These are phyloP conservation scores for Triplophysa tibetana DNA, from an alignment of 2,113 vertebrate species.

Conservation along the genomic window DNA sequence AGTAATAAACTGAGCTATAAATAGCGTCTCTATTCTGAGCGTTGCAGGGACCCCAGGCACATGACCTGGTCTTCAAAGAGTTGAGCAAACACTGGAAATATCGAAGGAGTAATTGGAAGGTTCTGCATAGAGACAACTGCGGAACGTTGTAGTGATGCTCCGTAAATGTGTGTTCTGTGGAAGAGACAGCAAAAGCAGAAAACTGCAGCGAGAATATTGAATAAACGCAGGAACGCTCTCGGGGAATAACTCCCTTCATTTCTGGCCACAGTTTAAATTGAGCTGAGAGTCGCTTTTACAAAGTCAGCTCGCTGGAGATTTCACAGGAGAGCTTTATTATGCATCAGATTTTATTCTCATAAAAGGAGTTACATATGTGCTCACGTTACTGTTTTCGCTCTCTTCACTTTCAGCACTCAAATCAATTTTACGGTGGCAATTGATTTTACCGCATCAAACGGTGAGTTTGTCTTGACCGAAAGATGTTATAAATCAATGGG, in stretches of 20 bases:
- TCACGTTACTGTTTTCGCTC: constrained; percentile 29
- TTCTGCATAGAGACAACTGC: neutral
- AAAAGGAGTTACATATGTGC: constrained; percentile 21
- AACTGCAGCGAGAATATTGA: neutral
- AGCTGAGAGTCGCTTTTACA: constrained; percentile 12
- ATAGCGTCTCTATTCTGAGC: constrained; percentile 48
- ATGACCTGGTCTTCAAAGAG: constrained; percentile 40
- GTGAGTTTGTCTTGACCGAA: constrained; percentile 74
- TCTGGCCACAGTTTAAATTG: constrained; percentile 18
- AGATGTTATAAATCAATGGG: constrained; percentile 25
- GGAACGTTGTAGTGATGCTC: neutral
- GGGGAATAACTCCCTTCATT: constrained; percentile 12
- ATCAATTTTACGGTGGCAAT: constrained; percentile 99
- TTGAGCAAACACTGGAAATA: constrained; percentile 43
- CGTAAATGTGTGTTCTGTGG: neutral
- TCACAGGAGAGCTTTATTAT: neutral
- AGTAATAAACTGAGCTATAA: constrained; percentile 49
- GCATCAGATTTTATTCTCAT: constrained; percentile 24
- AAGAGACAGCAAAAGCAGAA: neutral
- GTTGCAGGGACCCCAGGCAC: constrained; percentile 26
- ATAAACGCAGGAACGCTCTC: neutral
- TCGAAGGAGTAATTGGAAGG: constrained; percentile 11
- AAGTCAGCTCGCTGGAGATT: constrained; percentile 12
- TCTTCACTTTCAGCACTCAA: constrained; percentile 84
- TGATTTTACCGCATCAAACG: constrained; percentile 98